Evolutionary conservation across 1,140 invertebrate species (phyloP), one percentile per base, ranked within the genome.

Genomic region (Diprion similis): DNA sequence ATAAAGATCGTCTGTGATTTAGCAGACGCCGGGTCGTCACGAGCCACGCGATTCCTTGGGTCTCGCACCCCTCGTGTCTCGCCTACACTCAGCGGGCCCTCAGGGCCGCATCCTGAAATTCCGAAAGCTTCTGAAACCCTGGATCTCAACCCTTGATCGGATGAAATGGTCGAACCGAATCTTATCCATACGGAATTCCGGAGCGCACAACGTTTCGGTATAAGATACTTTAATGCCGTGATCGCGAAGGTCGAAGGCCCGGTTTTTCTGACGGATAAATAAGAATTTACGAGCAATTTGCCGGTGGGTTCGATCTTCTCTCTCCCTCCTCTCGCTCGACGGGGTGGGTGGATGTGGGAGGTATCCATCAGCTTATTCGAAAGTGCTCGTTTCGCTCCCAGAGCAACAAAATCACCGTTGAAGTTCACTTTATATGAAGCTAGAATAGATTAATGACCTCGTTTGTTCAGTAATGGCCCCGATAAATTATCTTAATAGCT

Each of bases 401-500:
- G 74, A 59, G 79, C 83, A 82, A 86, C 84, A 86, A 86, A 86
- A 86, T 86, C 83, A 84, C 81, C 83, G 83, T 84, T 81, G 77
- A 85, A 87, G 80, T 87, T 86, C 84, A 84, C 82, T 87, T 87
- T 85, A 87, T 37, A 37, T 86, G 84, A 85, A 86, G 85, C 84
- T 85, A 85, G 84, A 87, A 86, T 85, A 87, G 84, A 87, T 87
- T 85, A 86, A 87, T 87, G 85, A 80, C 80, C 84, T 86, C 85
- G 83, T 87, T 87, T 85, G 84, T 85, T 85, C 82, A 79, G 82
- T 85, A 87, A 87, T 87, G 84, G 83, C 84, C 81, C 78, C 83
- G 83, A 85, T 87, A 87, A 87, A 87, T 87, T 85, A 87, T 87
- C 83, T 87, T 85, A 87, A 87, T 87, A 87, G 84, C 84, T 79